Evolutionary conservation across 2,888 invertebrate species (phyloP), one percentile per base, ranked within the genome.

Genomic region (Idaea straminata): DNA sequence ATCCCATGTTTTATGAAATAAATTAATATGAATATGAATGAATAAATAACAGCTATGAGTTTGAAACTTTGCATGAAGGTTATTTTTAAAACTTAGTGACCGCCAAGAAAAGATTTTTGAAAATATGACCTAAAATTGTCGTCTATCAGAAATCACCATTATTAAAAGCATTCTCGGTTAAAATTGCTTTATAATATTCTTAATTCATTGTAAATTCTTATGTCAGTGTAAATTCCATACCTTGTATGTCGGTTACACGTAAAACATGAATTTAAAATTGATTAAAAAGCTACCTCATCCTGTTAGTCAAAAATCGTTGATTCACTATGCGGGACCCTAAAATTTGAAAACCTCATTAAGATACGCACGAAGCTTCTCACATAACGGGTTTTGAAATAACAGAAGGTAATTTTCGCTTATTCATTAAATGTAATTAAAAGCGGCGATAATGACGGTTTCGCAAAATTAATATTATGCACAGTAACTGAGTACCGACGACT

Each of bases 381-480:
- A 88, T 87, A 88, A 90, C 88, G 82, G 86, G 83, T 82, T 86
- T 84, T 78, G 75, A 76, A 86, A 86, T 88, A 85, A 85, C 83
- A 89, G 88, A 88, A 89, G 89, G 86, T 88, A 89, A 92, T 91
- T 91, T 91, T 91, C 88, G 91, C 91, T 89, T 91, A 91, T 89
- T 91, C 91, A 92, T 89, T 91, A 88, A 83, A 86, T 78, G 88
- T 89, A 86, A 91, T 91, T 91, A 91, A 89, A 88, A 86, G 84
- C 81, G 80, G 80, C 73, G 79, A 83, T 88, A 86, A 89, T 88
- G 86, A 86, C 80, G 84, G 77, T 67, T 76, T 73, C 71, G 75
- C 74, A 74, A 83, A 85, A 88, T 88, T 85, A 83, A 87, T 85
- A 85, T 80, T 79, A 78, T 77, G 82, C 78, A 77, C 78, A 82